Base-by-base conservation (phyloP, 1,140 invertebrate genomes). In the Lamellibrachia luymesi region DNA sequence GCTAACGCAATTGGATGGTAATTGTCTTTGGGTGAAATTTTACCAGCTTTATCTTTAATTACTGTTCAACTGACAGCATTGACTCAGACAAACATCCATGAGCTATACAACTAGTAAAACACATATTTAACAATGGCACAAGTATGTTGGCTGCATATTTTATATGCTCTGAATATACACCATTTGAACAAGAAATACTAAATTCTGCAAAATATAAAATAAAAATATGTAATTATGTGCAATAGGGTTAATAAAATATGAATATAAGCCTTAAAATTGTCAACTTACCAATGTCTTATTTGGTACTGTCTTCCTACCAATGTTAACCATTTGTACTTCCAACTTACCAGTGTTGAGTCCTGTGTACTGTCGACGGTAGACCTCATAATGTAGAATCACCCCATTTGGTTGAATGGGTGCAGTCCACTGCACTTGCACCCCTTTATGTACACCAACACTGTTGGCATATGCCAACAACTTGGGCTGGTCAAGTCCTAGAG, bases 391-490 rank as follows among this genome's bases (percentile, higher is more conserved):
- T 17, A 93, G 93, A 56, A 96, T 94, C 49, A 94, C 89, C 10
- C 96, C 96, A 94, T 96, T 96, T 2, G 95, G 94, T 80, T 95
- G 95, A 25, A 93, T 91, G 52, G 96, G 96, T 25, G 94, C 93
- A 7, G 94, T 93, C 96, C 96, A 96, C 22, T 94, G 93, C 2
- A 95, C 94, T 64, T 94, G 50, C 38, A 96, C 94, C 0, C 95
- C 96, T 93, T 91, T 49, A 94, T 95, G 95, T 8, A 94, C 95
- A 10, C 95, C 95, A 64, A 94, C 92, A n/a, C 94, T 93, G 94
- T 95, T 94, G 51, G 95, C 95, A 38, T 95, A 93, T 10, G 96
- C 93, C 51, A 95, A 90, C 52, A 96, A 56, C 50, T 93, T 90
- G 10, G 96, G 96, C 13, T 93, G 90, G 2, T 17, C 52, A 92